A percentile compares a stretch with the other conserved stretches of the same genome.
Conservation (phyloP, 2,888 invertebrate genomes). For the Crematogaster levior region DNA sequence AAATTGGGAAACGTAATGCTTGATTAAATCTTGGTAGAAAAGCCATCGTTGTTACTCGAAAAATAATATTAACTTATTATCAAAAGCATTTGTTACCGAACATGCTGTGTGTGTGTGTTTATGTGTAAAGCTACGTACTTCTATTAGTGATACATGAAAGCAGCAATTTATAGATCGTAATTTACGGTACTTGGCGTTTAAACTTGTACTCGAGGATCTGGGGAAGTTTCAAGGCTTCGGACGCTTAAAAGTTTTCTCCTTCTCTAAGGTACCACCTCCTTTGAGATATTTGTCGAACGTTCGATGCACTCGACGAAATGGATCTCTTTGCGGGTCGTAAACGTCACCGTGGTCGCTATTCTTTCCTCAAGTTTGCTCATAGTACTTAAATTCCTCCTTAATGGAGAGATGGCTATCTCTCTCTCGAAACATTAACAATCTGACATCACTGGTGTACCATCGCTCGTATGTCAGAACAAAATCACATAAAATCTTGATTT, state of each 20-base stretch:
- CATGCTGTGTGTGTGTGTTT: not conserved
- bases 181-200: constrained; percentile 61
- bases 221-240: constrained; percentile 60
- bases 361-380: constrained; percentile 65
- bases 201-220: constrained; percentile 41
- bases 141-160: constrained; percentile 22
- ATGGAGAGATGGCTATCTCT: constrained; percentile 53
- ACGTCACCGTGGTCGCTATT: constrained; percentile 65
- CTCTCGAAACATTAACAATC: constrained; percentile 12
- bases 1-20: not conserved
- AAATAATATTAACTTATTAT: constrained; percentile 14
- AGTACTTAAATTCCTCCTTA: constrained; percentile 70
- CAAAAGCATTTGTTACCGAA: not conserved
- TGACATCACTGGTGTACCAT: not conserved
- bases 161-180: constrained; percentile 59
- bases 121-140: not conserved
- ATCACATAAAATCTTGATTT: not conserved
- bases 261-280: constrained; percentile 59
- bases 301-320: constrained; percentile 74
- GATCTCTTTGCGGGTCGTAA: constrained; percentile 75
- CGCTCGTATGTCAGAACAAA: not conserved
- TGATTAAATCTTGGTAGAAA: not conserved
- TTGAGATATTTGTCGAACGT: constrained; percentile 73
- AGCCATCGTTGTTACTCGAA: not conserved
- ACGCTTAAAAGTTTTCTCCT: constrained; percentile 71